Conservation (phyloP, 1,140 invertebrate species). For the Neoseiulus cucumeris region DNA sequence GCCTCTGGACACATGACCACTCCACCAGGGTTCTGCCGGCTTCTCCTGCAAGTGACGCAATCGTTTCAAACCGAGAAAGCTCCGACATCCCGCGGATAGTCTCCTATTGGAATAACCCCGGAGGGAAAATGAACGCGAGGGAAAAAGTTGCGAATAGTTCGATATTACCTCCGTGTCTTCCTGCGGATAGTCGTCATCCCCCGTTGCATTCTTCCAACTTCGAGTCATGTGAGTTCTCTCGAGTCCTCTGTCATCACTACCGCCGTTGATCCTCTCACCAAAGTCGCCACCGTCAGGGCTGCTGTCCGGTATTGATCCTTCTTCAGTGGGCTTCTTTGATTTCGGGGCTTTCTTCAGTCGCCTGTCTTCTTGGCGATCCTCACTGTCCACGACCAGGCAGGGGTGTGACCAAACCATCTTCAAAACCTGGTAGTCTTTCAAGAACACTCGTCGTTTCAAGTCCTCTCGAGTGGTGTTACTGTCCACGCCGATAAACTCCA, state of each 20-base stretch:
- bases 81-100: no score
- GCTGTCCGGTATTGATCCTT: constrained; percentile 18
- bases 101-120: no score
- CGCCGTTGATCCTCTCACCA: constrained; percentile 18
- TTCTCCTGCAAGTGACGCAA: no score
- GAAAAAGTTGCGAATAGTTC: constrained; percentile 3
- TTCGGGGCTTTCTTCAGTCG: no score
- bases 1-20: no score
- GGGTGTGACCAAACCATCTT: constrained; percentile 76
- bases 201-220: background rate
- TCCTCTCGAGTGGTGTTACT: no score
- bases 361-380: no score
- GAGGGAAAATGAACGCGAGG: no score
- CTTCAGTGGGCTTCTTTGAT: constrained; percentile 23
- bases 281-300: constrained; percentile 9
- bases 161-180: background rate
- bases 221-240: background rate
- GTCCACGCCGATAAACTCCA: constrained; percentile 19
- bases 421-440: constrained; percentile 55
- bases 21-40: no score
- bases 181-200: background rate
- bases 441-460: background rate
- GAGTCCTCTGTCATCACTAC: constrained; percentile 13
- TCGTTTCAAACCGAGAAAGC: no score
- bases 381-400: no score